phyloP scores from a whole-genome alignment of 1,140 invertebrate genomes.

The Pseudomyrmex pallidus region DNA sequence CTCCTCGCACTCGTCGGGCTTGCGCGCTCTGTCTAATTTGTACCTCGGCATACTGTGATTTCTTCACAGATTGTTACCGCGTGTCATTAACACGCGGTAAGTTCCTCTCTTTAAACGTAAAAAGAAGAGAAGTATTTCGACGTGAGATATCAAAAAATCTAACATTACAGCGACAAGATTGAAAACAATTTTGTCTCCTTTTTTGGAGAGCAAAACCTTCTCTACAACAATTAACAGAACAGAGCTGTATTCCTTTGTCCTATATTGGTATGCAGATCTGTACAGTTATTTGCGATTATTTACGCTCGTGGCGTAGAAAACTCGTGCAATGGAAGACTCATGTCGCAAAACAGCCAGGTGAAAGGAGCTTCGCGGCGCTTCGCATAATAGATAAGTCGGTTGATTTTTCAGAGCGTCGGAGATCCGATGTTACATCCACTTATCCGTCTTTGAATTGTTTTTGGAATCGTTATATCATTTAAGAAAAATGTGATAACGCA shows the following conservation, averaged over 20 bases:
- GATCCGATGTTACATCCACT: neutral
- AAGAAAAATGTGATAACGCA: neutral
- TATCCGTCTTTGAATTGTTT: constrained; percentile 28
- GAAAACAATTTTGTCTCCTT: constrained; percentile 4
- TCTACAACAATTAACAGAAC: neutral
- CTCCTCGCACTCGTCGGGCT: neutral
- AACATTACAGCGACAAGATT: neutral
- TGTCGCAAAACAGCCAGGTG: constrained; percentile 73
- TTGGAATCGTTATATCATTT: neutral
- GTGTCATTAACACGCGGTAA: neutral
- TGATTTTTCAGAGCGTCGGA: neutral
- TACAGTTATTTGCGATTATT: constrained; percentile 21
- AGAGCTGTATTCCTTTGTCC: neutral
- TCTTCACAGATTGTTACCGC: constrained; percentile 36
- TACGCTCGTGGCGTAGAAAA: constrained; percentile 25
- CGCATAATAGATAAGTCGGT: neutral
- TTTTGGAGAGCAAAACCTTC: neutral
- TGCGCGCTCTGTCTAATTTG: constrained; percentile 19
- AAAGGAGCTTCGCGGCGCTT: constrained; percentile 68
- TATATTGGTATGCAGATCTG: constrained; percentile 16
- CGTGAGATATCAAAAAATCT: too few relatives aligned
- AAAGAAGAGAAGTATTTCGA: neutral
- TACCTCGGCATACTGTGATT: constrained; percentile 16
- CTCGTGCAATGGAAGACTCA: constrained; percentile 59
- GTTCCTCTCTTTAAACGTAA: neutral